Evolutionary conservation across 2,797 vertebrate species (phyloP), one percentile per base, ranked within the genome.

Genomic region (Pyrocephalus nanus): DNA sequence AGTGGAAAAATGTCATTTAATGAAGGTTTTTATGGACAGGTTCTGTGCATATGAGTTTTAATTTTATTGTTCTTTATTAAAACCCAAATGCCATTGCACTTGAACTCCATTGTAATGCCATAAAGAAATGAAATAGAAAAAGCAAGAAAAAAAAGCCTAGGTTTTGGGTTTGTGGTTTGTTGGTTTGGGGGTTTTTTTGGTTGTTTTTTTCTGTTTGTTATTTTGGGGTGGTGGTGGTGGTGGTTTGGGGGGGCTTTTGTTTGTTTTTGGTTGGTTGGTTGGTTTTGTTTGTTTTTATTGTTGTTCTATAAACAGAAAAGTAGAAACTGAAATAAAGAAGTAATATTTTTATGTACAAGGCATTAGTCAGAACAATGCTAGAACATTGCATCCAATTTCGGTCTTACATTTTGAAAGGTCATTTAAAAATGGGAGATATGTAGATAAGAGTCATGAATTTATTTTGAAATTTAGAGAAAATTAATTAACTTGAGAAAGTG

Each of bases 121-220:
- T 75, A 65, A 51, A 60, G 2, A 72, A 69, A 60, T 1, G 3
- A 57, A 51, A 64, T 6, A 42, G 30, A 43, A 64, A 61, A 74
- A 55, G 4, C 2, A 11, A 40, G 4, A 3, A 11, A 25, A 25
- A 65, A 58, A 21, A 42, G 1, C 7, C 14, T 51, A 26, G 3
- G 2, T 30, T 73, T 72, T 45, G 5, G 7, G 3, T 4, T 3
- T 65, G 9, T 21, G 11, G 15, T n/a, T 32, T 60, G 27, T 27
- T 60, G 27, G 6, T 20, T 43, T 43, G 5, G 15, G 18, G 36
- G 7, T 7, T 15, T 10, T 58, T 61, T 27, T 32, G 7, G 40
- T 30, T 16, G 19, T 1, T 4, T 61, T 42, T 30, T 34, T 58
- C 8, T 55, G 17, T 19, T 43, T 18, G 17, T 45, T 27, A 38